These are phyloP conservation scores for Danionella cerebrum DNA, from an alignment of 2,113 vertebrate species.

Conservation along the genomic window DNA sequence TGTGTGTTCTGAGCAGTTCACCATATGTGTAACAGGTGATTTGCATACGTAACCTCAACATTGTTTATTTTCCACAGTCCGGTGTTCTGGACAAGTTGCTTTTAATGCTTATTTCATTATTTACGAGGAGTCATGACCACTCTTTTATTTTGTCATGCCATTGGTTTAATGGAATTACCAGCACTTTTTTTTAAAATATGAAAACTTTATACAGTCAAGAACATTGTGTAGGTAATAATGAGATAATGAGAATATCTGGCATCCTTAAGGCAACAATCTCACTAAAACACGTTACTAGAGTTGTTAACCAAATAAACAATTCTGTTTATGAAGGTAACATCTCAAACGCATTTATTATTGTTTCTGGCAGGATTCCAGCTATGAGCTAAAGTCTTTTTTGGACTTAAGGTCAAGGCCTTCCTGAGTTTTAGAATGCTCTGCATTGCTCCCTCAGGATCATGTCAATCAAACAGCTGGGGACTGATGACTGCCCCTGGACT, in stretches of 20 bases:
- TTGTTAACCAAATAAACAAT: not conserved
- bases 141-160: too few species aligned
- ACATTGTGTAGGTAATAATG: too few species aligned
- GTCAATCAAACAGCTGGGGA: slow-evolving; percentile 13
- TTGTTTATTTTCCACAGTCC: not conserved
- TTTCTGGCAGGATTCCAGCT: not conserved
- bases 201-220: too few species aligned
- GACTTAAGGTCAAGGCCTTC: slow-evolving; percentile 7
- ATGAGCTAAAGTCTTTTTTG: not conserved
- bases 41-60: not conserved
- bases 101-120: not conserved
- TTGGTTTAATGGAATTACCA: too few species aligned
- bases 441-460: not conserved
- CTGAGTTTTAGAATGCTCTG: slow-evolving; percentile 1
- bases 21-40: slow-evolving; percentile 13
- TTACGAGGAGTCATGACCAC: not conserved
- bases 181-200: too few species aligned
- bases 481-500: not conserved
- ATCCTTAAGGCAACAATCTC: too few species aligned
- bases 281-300: too few species aligned
- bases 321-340: not conserved
- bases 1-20: not conserved
- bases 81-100: not conserved
- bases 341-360: not conserved
- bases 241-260: too few species aligned